Conservation (phyloP, 2,888 invertebrate species). For the Drosophila acutilabella region DNA sequence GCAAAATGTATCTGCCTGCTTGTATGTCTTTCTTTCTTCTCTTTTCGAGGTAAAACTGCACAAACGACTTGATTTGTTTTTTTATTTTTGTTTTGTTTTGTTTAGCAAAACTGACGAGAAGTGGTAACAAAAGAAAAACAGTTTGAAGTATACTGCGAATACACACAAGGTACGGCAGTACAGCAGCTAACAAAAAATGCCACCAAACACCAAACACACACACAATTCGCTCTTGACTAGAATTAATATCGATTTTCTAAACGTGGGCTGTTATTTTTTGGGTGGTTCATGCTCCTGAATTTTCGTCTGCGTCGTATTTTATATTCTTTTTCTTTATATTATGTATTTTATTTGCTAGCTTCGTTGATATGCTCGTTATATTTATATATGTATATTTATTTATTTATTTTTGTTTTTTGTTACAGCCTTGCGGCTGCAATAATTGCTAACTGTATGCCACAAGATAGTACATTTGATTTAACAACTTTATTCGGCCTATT, state of each 20-base stretch:
- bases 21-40: slow-evolving; percentile 11
- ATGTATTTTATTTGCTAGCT: slow-evolving; percentile 4
- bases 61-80: slow-evolving; percentile 1
- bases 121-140: slow-evolving; percentile 9
- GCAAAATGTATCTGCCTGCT: slow-evolving; percentile 4
- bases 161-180: too few relatives aligned
- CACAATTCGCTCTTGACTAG: slow-evolving; percentile 45
- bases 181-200: slow-evolving; percentile 16
- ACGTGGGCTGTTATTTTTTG: slow-evolving; percentile 56
- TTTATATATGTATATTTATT: slow-evolving; percentile 9
- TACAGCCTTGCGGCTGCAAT: slow-evolving; percentile 64
- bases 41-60: slow-evolving; percentile 15
- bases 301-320: slow-evolving; percentile 6
- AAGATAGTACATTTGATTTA: slow-evolving; percentile 82
- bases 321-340: neutral
- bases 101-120: slow-evolving; percentile 4
- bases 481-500: slow-evolving; percentile 73
- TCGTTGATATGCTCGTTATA: slow-evolving; percentile 14
- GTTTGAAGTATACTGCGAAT: slow-evolving; percentile 12
- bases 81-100: too few relatives aligned
- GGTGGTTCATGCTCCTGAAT: slow-evolving; percentile 46
- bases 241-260: slow-evolving; percentile 65
- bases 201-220: neutral
- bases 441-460: slow-evolving; percentile 82
- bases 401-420: slow-evolving; percentile 14